These are phyloP conservation scores for Adelognathus sp. DNA, from an alignment of 2,888 invertebrate genomes.

Conservation along the genomic window DNA sequence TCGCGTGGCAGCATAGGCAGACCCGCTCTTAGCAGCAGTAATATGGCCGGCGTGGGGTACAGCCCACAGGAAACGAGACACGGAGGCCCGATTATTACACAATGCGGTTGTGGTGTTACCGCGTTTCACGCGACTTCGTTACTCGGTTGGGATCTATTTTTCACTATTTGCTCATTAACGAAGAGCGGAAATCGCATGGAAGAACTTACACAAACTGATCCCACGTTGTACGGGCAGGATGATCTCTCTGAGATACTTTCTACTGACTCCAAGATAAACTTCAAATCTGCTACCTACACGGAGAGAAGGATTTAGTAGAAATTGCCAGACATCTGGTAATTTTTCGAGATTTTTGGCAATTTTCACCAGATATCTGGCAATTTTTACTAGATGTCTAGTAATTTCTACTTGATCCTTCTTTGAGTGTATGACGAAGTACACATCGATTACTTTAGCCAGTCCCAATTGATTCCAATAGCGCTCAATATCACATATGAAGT, in stretches of 20 bases:
- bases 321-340: too few species aligned
- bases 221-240: background rate
- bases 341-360: too few species aligned
- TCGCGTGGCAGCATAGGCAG: slow-evolving; percentile 3
- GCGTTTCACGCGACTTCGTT: background rate
- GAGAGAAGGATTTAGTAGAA: too few species aligned
- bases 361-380: too few species aligned
- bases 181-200: background rate
- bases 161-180: background rate
- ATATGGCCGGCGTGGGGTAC: background rate
- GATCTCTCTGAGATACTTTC: background rate
- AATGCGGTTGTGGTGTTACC: slow-evolving; percentile 7
- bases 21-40: background rate
- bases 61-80: slow-evolving; percentile 16
- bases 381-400: too few species aligned
- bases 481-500: too few species aligned
- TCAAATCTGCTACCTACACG: too few species aligned
- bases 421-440: too few species aligned
- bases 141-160: background rate
- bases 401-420: too few species aligned
- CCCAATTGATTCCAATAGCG: too few species aligned
- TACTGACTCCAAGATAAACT: too few species aligned
- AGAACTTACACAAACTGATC: background rate
- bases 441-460: too few species aligned
- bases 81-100: slow-evolving; percentile 9